Evolutionary conservation across 2,113 vertebrate genomes (phyloP).

Genomic region (Cettia cetti): DNA sequence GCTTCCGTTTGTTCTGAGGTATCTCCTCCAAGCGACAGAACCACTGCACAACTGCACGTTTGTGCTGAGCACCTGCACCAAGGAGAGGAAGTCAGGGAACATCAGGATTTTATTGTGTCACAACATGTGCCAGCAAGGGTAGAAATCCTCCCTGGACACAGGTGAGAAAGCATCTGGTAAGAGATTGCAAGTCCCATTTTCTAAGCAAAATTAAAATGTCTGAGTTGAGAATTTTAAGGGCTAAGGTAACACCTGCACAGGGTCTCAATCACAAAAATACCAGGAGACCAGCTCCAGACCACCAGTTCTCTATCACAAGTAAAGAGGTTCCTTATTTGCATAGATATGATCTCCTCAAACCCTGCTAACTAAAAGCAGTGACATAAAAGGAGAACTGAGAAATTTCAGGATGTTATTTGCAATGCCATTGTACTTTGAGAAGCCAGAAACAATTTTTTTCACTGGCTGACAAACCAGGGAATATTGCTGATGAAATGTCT

Average conservation of each 20-base stretch:
- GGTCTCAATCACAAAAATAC: not conserved
- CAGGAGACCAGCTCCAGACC: not conserved
- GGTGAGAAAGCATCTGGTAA: not conserved
- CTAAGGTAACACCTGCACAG: not conserved
- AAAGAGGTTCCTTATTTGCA: not conserved
- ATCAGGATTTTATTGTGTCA: not conserved
- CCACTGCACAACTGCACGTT: constrained; percentile 87
- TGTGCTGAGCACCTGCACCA: constrained; percentile 69
- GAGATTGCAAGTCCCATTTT: not conserved
- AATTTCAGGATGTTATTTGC: not conserved
- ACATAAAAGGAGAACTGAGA: not conserved
- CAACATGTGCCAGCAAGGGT: not conserved
- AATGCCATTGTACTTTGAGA: not conserved
- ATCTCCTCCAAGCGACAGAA: constrained; percentile 82
- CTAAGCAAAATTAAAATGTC: not conserved
- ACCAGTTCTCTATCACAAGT: not conserved
- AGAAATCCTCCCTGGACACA: not conserved
- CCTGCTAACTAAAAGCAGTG: not conserved
- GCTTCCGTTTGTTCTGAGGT: constrained; percentile 72
- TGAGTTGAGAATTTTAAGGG: not conserved
- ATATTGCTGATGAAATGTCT: not conserved
- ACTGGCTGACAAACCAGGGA: not conserved
- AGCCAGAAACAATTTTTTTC: not conserved
- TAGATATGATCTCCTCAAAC: not conserved
- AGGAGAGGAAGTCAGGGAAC: not conserved